These are phyloP conservation scores for Chaetodon trifascialis DNA, from an alignment of 2,113 vertebrate species.

Conservation along the genomic window DNA sequence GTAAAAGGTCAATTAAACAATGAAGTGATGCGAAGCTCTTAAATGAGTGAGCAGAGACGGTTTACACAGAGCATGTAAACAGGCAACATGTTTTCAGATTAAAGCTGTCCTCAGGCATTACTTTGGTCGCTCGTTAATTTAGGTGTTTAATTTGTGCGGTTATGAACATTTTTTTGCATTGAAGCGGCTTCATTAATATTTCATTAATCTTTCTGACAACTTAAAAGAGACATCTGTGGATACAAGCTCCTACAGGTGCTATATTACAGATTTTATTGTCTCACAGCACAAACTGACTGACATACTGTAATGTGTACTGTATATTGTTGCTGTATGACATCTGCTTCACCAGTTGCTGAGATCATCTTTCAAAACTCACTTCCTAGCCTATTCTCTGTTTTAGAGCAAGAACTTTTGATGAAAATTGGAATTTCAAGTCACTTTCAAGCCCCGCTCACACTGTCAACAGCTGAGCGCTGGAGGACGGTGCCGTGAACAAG, in stretches of 20 bases:
- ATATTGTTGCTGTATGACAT: slow-evolving; percentile 9
- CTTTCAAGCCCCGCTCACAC: slow-evolving; percentile 37
- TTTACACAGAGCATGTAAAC: slow-evolving; percentile 11
- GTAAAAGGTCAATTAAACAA: slow-evolving; percentile 4
- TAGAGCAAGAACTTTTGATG: slow-evolving; percentile 19
- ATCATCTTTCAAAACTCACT: slow-evolving; percentile 10
- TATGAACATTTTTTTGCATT: not conserved
- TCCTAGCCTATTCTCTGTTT: not conserved
- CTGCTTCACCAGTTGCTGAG: not conserved
- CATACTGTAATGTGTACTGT: not conserved
- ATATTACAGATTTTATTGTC: not conserved
- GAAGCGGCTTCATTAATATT: not conserved
- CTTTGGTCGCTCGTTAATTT: not conserved
- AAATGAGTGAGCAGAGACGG: not conserved
- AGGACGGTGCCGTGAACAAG: slow-evolving; percentile 18
- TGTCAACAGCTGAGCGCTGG: slow-evolving; percentile 35
- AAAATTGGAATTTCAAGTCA: slow-evolving; percentile 11
- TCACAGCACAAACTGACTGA: not conserved
- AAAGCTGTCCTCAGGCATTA: not conserved
- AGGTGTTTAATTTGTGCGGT: not conserved
- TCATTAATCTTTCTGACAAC: not conserved
- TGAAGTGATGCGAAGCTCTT: not conserved
- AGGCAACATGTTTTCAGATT: not conserved
- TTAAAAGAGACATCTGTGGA: not conserved
- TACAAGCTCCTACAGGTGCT: not conserved